Evolutionary conservation across 2,888 invertebrate genomes (phyloP).

Genomic region (Athripsodes cinereus): DNA sequence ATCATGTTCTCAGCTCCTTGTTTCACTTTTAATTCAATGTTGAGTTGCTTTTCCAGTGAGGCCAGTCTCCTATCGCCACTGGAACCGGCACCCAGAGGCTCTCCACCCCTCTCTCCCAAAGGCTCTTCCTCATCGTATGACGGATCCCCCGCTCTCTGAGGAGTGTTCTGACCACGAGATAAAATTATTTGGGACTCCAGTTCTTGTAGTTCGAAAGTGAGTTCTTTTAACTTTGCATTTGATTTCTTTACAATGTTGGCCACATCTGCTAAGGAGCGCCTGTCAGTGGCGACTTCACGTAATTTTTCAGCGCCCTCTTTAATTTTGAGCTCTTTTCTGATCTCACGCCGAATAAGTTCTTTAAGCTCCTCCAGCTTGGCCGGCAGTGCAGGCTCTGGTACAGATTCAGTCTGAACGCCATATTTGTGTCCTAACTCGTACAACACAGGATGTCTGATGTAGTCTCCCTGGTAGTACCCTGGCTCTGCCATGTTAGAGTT

Average conservation of each 20-base stretch:
- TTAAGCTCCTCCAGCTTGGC: slow-evolving; percentile 89
- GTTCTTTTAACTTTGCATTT: slow-evolving; percentile 84
- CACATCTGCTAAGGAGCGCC: slow-evolving; percentile 81
- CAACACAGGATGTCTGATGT: slow-evolving; percentile 81
- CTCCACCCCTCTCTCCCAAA: slow-evolving; percentile 47
- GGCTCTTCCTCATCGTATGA: slow-evolving; percentile 49
- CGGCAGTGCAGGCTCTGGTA: slow-evolving; percentile 74
- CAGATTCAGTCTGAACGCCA: slow-evolving; percentile 78
- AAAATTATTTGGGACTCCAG: slow-evolving; percentile 87
- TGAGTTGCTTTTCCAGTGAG: slow-evolving; percentile 92
- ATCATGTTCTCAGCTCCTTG: slow-evolving; percentile 97
- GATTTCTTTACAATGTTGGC: slow-evolving; percentile 89
- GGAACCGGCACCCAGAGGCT: slow-evolving; percentile 47
- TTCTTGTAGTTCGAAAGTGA: slow-evolving; percentile 90
- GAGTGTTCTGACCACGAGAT: slow-evolving; percentile 75
- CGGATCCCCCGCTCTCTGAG: slow-evolving; percentile 47
- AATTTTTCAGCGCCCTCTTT: slow-evolving; percentile 97
- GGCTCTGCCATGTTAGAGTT: slow-evolving; percentile 49
- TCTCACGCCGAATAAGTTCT: slow-evolving; percentile 90
- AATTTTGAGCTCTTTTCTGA: slow-evolving; percentile 87
- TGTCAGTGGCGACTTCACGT: slow-evolving; percentile 87
- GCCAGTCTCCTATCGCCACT: slow-evolving; percentile 70
- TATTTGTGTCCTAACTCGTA: slow-evolving; percentile 90
- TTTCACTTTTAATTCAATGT: slow-evolving; percentile 96
- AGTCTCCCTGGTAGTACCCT: slow-evolving; percentile 71